Percentiles rank a stretch among this genome's conserved stretches.
Conservation (phyloP, 2,888 invertebrate genomes). For the Baronia brevicornis region DNA sequence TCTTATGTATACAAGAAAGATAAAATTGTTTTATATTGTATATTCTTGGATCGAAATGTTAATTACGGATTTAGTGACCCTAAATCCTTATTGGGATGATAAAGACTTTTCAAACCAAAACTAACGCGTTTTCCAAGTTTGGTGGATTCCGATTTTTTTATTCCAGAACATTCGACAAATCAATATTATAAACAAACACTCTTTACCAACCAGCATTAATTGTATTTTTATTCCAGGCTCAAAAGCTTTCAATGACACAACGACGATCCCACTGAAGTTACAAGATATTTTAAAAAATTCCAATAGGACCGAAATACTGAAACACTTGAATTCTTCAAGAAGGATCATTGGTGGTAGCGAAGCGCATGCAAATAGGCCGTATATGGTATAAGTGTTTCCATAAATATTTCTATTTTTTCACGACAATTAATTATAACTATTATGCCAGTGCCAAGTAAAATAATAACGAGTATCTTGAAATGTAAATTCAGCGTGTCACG, state of each 20-base stretch:
- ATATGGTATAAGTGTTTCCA: slow-evolving; percentile 36
- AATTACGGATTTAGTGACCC: too few species aligned
- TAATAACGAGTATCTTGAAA: too few species aligned
- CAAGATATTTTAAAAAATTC: slow-evolving; percentile 31
- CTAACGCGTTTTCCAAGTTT: too few species aligned
- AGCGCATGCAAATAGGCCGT: slow-evolving; percentile 35
- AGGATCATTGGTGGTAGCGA: slow-evolving; percentile 43
- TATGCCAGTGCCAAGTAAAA: too few species aligned
- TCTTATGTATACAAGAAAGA: too few species aligned
- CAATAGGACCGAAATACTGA: slow-evolving; percentile 30
- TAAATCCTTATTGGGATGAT: too few species aligned
- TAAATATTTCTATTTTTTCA: not conserved
- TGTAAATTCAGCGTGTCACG: too few species aligned
- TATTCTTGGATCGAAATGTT: too few species aligned
- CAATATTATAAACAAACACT: not conserved
- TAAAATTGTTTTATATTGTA: too few species aligned
- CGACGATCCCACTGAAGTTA: slow-evolving; percentile 35
- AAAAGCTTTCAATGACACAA: slow-evolving; percentile 29
- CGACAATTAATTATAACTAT: too few species aligned
- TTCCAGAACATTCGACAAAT: not conserved
- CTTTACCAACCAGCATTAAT: not conserved
- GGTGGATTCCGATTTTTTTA: too few species aligned
- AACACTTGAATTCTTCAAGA: slow-evolving; percentile 36
- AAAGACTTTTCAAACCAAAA: too few species aligned
- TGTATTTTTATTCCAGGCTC: slow-evolving; percentile 25